Conservation (phyloP, 2,888 invertebrate species). For the Apamea monoglypha region DNA sequence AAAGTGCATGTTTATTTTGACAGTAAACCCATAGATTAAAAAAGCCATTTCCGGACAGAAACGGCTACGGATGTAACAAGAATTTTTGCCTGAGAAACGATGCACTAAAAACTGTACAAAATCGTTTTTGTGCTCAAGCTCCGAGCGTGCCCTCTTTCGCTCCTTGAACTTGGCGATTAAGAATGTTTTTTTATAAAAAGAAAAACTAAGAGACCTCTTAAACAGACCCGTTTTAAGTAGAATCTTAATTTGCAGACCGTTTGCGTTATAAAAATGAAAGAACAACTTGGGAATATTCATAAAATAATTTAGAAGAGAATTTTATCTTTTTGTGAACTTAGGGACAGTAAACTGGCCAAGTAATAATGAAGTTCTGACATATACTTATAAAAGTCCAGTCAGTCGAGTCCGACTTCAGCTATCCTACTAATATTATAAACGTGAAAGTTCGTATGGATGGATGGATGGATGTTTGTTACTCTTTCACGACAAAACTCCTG, state of each 20-base stretch:
- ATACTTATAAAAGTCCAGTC: background rate
- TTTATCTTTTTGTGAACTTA: background rate
- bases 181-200: slow-evolving; percentile 28
- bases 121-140: slow-evolving; percentile 23
- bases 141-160: slow-evolving; percentile 39
- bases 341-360: background rate
- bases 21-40: background rate
- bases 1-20: background rate
- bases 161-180: slow-evolving; percentile 34
- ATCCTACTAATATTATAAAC: too few relatives aligned
- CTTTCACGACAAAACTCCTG: too few relatives aligned
- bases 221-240: slow-evolving; percentile 8
- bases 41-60: too few relatives aligned
- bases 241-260: slow-evolving; percentile 27
- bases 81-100: background rate
- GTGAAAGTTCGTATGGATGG: too few relatives aligned
- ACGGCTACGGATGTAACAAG: too few relatives aligned
- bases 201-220: slow-evolving; percentile 15
- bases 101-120: slow-evolving; percentile 4
- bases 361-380: background rate
- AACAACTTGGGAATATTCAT: slow-evolving; percentile 3
- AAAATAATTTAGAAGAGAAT: background rate
- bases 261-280: slow-evolving; percentile 6
- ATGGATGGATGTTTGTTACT: too few relatives aligned
- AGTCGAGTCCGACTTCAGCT: background rate